Evolutionary conservation across 2,888 invertebrate species (phyloP).

Genomic region (Troides aeacus): DNA sequence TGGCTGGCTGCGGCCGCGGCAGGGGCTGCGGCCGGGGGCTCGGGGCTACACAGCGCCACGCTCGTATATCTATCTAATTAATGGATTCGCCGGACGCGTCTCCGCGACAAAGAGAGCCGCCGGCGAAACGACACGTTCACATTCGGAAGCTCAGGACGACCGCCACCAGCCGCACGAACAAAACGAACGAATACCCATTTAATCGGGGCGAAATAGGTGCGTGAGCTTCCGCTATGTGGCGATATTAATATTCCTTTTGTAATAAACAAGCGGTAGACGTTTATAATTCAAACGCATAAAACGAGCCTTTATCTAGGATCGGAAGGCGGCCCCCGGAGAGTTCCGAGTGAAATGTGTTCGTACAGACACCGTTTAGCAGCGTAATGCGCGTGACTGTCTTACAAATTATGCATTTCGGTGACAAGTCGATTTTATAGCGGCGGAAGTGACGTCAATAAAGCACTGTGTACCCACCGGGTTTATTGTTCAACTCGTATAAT

Average conservation of each 20-base stretch:
- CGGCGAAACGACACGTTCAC: constrained; percentile 41
- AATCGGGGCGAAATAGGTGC: constrained; percentile 44
- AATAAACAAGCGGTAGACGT: constrained; percentile 73
- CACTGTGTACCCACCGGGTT: constrained; percentile 71
- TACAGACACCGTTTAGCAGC: constrained; percentile 78
- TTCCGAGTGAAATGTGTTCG: constrained; percentile 79
- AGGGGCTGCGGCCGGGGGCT: constrained; percentile 22
- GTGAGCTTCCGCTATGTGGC: constrained; percentile 68
- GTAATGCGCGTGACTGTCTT: constrained; percentile 76
- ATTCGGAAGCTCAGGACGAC: constrained; percentile 18
- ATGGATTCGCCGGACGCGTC: constrained; percentile 73
- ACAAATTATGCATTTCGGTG: constrained; percentile 78
- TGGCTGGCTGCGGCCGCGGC: constrained; percentile 48
- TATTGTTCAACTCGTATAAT: constrained; percentile 71
- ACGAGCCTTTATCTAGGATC: constrained; percentile 76
- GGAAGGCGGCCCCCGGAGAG: constrained; percentile 63
- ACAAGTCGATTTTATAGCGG: constrained; percentile 76
- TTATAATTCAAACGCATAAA: constrained; percentile 76
- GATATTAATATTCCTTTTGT: constrained; percentile 70
- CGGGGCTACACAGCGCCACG: constrained; percentile 46
- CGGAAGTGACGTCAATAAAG: constrained; percentile 79
- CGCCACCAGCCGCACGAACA: constrained; percentile 1
- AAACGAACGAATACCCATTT: constrained; percentile 18
- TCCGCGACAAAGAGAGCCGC: constrained; percentile 72
- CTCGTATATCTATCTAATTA: constrained; percentile 78